Percentiles rank a stretch among this genome's conserved stretches.
Conservation (phyloP, 2,113 vertebrate species). For the Larimichthys crocea region DNA sequence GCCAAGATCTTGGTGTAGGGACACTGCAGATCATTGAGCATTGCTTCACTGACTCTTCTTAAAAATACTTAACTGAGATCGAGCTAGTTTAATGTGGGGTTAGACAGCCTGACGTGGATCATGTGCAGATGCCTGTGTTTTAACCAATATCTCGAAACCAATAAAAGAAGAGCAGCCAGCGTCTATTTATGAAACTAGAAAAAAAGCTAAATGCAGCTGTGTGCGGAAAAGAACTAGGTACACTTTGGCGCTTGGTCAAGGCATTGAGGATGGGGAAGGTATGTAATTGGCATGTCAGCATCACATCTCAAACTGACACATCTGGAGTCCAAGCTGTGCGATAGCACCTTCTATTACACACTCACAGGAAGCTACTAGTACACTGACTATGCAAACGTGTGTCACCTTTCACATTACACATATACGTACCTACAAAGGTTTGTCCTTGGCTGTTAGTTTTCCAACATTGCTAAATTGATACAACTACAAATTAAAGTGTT, state of each 20-base stretch:
- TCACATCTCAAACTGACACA: constrained; percentile 57
- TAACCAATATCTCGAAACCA: neutral
- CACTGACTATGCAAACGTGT: constrained; percentile 52
- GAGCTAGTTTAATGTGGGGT: neutral
- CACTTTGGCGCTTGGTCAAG: constrained; percentile 63
- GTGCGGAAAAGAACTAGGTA: constrained; percentile 20
- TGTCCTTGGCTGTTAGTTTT: constrained; percentile 58
- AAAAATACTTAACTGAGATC: neutral
- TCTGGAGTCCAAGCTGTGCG: constrained; percentile 32
- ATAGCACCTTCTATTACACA: constrained; percentile 44
- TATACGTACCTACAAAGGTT: constrained; percentile 6
- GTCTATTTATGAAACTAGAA: neutral
- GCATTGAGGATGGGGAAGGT: constrained; percentile 46
- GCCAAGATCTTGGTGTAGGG: neutral
- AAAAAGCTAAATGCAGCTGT: constrained; percentile 34
- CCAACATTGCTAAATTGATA: constrained; percentile 22
- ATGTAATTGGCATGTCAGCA: constrained; percentile 43
- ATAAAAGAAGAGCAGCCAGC: neutral
- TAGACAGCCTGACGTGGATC: neutral
- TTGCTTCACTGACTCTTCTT: neutral
- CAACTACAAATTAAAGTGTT: constrained; percentile 6
- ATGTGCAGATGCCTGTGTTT: neutral
- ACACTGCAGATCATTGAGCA: neutral
- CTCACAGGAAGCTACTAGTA: constrained; percentile 53
- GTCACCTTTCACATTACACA: constrained; percentile 52